phyloP scores from a whole-genome alignment of 1,140 invertebrate genomes.

The Cepaea nemoralis region DNA sequence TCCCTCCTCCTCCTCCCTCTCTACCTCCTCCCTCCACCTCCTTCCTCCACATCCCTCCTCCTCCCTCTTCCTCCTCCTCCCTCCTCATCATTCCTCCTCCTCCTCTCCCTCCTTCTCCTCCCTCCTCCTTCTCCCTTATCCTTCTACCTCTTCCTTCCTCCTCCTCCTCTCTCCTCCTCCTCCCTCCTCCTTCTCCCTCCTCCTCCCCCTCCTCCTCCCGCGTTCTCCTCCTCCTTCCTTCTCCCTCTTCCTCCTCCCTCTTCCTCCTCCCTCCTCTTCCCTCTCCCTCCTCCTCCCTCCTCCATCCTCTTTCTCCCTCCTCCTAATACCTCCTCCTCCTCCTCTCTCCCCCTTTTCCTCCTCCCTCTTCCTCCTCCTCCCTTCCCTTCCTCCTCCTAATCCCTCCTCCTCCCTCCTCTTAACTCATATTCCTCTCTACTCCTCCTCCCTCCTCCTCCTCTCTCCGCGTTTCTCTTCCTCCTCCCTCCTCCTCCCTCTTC shows the following conservation, averaged over 20 bases:
- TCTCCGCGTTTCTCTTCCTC: not conserved
- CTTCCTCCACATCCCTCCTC: not conserved
- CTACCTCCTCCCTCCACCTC: not conserved
- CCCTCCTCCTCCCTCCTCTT: too few relatives aligned
- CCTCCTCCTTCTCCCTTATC: not conserved
- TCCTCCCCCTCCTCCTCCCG: not conserved
- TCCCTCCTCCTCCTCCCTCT: not conserved
- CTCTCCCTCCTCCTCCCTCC: too few relatives aligned
- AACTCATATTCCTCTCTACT: too few relatives aligned
- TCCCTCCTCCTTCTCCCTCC: not conserved
- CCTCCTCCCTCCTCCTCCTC: not conserved
- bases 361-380: not conserved
- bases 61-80: not conserved
- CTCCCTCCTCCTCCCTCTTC: not conserved
- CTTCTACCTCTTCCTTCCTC: not conserved
- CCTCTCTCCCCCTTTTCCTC: too few relatives aligned
- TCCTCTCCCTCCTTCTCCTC: not conserved
- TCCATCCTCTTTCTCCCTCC: not conserved
- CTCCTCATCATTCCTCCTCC: not conserved
- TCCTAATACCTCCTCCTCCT: not conserved
- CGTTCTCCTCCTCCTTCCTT: too few relatives aligned
- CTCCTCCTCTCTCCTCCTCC: not conserved
- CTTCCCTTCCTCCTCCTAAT: too few relatives aligned
- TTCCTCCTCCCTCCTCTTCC: not conserved
- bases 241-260: too few relatives aligned